Conservation (phyloP, 1,140 invertebrate genomes). For the Macrobrachium nipponense region DNA sequence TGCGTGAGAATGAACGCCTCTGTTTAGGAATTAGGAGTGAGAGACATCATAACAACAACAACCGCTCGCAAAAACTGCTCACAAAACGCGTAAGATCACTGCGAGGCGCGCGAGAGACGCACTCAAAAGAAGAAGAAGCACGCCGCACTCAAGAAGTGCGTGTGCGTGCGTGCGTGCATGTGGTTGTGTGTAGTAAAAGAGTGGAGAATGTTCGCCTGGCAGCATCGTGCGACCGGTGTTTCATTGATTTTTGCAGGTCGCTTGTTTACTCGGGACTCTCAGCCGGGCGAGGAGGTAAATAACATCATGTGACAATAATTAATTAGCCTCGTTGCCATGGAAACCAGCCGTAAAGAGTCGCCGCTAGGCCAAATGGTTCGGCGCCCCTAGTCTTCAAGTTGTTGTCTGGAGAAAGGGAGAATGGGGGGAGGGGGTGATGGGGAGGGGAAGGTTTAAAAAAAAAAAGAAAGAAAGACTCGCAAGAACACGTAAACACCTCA, state of each 20-base stretch:
- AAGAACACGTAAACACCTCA: not conserved
- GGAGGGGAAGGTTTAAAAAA: too few relatives aligned
- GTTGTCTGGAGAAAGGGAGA: not conserved
- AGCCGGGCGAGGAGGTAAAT: slow-evolving; percentile 60
- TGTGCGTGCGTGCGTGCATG: not conserved
- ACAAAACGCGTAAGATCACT: too few relatives aligned
- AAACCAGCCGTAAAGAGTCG: slow-evolving; percentile 55
- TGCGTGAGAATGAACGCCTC: too few relatives aligned
- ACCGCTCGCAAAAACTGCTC: too few relatives aligned
- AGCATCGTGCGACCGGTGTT: slow-evolving; percentile 43
- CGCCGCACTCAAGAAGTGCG: not conserved
- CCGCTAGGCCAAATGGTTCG: slow-evolving; percentile 28
- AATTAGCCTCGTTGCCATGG: slow-evolving; percentile 63
- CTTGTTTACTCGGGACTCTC: slow-evolving; percentile 61
- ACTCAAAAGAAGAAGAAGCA: too few relatives aligned
- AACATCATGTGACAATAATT: slow-evolving; percentile 64
- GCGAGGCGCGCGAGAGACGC: too few relatives aligned
- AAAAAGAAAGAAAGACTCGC: not conserved
- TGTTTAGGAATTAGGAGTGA: too few relatives aligned
- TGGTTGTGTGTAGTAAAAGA: not conserved
- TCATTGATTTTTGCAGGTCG: slow-evolving; percentile 63
- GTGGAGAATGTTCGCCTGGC: slow-evolving; percentile 14
- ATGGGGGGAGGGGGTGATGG: too few relatives aligned
- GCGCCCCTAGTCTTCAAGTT: slow-evolving; percentile 21
- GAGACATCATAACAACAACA: too few relatives aligned